Conservation (phyloP, 2,797 vertebrate species). For the Neopelma chrysocephalum region DNA sequence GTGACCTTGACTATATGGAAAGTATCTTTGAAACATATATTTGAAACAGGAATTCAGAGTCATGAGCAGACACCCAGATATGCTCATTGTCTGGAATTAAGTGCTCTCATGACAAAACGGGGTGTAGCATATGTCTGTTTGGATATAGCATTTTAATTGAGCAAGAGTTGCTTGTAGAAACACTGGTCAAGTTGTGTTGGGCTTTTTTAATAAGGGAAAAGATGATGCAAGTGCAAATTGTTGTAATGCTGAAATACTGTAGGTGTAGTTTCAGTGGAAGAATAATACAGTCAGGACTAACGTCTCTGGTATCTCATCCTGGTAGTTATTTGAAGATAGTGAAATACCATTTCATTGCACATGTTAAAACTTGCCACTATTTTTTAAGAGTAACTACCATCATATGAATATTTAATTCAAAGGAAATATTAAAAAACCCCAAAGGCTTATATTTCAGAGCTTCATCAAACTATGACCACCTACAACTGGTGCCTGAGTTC, state of each 20-base stretch:
- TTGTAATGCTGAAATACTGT: conserved; percentile 17
- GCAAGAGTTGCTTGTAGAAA: conserved; percentile 32
- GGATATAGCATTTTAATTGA: not conserved
- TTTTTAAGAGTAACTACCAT: not conserved
- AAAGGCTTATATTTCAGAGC: not conserved
- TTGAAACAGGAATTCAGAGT: not conserved
- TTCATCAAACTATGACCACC: not conserved
- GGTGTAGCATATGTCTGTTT: not conserved
- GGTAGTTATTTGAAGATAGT: not conserved
- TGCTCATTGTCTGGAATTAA: not conserved
- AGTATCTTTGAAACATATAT: not conserved
- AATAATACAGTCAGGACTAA: not conserved
- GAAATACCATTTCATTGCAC: not conserved
- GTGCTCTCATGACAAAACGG: not conserved
- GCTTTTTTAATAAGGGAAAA: not conserved
- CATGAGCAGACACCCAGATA: not conserved
- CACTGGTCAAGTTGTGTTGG: not conserved
- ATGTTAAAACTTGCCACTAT: not conserved
- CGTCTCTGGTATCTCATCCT: not conserved
- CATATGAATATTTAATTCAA: not conserved
- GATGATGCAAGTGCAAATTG: conserved; percentile 49
- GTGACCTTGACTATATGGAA: not conserved
- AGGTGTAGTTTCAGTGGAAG: conserved; percentile 25
- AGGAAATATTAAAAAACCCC: not conserved
- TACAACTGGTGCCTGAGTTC: not conserved